Evolutionary conservation across 2,888 invertebrate genomes (phyloP), one percentile per base, ranked within the genome.

Genomic region (Leptothorax acervorum): DNA sequence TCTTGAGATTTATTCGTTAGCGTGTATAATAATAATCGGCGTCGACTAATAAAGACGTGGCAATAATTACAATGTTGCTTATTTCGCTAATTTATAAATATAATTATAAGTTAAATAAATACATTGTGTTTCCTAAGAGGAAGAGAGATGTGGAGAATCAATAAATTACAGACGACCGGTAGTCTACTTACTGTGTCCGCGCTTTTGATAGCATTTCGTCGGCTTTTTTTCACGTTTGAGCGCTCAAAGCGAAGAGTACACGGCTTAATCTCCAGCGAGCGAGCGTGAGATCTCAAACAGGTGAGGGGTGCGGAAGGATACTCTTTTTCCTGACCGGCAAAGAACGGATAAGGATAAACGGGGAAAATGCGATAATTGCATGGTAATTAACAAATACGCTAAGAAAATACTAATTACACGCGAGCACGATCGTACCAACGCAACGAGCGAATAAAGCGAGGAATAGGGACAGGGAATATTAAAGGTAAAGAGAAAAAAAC

Each of bases 321-420:
- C 51, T 6, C 39, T 68, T 76, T 76, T 76, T 55, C 42, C 18
- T 3, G 39, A 76, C 35, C 12, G 71, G 35, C 39, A 55, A 76
- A 65, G 48, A 35, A 66, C 39, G 28, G 48, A 65, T 63, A 42
- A 68, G 39, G 66, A 65, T 65, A 65, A 75, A 76, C 39, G n/a
- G 42, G 12, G 12, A 42, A 68, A 66, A 76, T 9, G 53, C 68
- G 53, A 51, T 66, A 53, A 55, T 68, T 76, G 53, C 53, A 76
- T 9, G 53, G 53, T 66, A 76, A 76, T 76, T 76, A 66, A 76
- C 53, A 68, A 53, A 76, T 76, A 53, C 18, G 39, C 42, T 66
- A 55, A 68, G 18, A 42, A 76, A 68, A 76, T 76, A 63, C 63
- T 63, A 48, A 75, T 74, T 74, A 45, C 66, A 53, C 66, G 45